Base-by-base conservation (phyloP, 2,113 vertebrate species). In the Madoqua kirkii region DNA sequence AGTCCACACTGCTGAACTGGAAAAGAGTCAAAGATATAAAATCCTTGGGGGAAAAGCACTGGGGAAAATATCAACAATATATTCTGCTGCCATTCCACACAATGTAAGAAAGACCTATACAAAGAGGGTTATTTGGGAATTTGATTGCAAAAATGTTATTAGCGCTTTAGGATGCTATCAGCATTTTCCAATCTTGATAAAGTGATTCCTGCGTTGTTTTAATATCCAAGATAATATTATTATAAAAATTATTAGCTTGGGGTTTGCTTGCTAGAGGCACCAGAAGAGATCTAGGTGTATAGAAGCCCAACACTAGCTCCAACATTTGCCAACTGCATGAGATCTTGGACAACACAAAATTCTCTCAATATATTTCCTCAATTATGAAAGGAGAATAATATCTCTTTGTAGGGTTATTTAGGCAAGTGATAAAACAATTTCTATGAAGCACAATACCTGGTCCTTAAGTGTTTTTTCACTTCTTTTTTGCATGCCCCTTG, bases 221-320 rank as follows among this genome's bases (percentile, higher is more conserved):
- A 93, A 82, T 95, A n/a, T 27, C 45, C 36, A 82, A 94, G 64
- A 86, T 62, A 94, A 87, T 87, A 96, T 43, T 91, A 57, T 79
- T 67, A 87, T 13, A 92, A 55, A 52, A 97, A 86, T 21, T 64
- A 85, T 81, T 74, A 57, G 64, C 59, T 87, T 93, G 19, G 14
- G 4, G 8, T 78, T 85, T 85, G 7, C 40, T 94, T 93, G 36
- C 45, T 86, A 33, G 52, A 85, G 4, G 9, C 33, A 89, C 12
- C 33, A 1, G 60, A 57, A 95, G 96, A 95, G 52, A 92, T n/a
- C 33, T 48, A n/a, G 31, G 13, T 13, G 7, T 23, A 6, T 17
- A n/a, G 19, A 83, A 36, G 48, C 33, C 60, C 54, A 64, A 0
- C 10, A 3, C 31, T 67, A 33, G 31, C 90, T 87, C 36, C 91